A percentile compares a stretch with the other conserved stretches of the same genome.
phyloP scores from a whole-genome alignment of 2,113 vertebrate genomes.

The Ammodytes marinus region DNA sequence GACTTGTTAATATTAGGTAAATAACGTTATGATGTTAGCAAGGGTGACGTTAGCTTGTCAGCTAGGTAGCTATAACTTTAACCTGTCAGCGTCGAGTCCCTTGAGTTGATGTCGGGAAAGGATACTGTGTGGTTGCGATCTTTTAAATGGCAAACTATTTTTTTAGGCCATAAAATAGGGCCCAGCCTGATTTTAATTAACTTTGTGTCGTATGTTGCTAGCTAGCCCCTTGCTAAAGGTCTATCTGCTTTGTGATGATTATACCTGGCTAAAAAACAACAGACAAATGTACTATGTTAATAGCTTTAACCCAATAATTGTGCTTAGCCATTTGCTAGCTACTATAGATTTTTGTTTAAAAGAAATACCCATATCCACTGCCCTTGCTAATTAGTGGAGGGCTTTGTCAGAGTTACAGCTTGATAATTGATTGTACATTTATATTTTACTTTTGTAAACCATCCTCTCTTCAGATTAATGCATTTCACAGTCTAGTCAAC shows the following conservation, averaged over 20 bases:
- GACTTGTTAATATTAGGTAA: slow-evolving; percentile 42
- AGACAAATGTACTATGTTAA: neutral
- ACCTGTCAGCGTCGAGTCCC: slow-evolving; percentile 47
- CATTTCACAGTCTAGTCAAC: neutral
- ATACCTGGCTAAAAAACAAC: slow-evolving; percentile 24
- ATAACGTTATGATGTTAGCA: slow-evolving; percentile 55
- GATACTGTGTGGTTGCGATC: neutral
- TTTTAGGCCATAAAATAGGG: slow-evolving; percentile 8
- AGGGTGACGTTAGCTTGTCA: slow-evolving; percentile 56
- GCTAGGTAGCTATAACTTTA: slow-evolving; percentile 65
- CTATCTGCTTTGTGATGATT: slow-evolving; percentile 57
- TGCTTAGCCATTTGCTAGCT: neutral
- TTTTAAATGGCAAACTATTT: neutral
- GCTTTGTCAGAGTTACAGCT: slow-evolving; percentile 1
- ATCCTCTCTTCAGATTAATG: neutral
- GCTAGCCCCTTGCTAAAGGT: slow-evolving; percentile 48
- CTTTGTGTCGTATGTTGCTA: slow-evolving; percentile 60
- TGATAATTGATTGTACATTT: neutral
- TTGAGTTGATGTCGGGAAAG: slow-evolving; percentile 16
- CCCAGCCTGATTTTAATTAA: slow-evolving; percentile 44
- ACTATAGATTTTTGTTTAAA: neutral
- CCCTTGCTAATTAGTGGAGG: neutral
- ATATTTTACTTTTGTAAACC: neutral
- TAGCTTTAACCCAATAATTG: neutral
- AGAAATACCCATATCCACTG: neutral